Percentiles rank a stretch among this genome's conserved stretches.
Conservation (phyloP, 30 jellyfish, hydroid and myxozoan species). For the Rhopilema esculentum region DNA sequence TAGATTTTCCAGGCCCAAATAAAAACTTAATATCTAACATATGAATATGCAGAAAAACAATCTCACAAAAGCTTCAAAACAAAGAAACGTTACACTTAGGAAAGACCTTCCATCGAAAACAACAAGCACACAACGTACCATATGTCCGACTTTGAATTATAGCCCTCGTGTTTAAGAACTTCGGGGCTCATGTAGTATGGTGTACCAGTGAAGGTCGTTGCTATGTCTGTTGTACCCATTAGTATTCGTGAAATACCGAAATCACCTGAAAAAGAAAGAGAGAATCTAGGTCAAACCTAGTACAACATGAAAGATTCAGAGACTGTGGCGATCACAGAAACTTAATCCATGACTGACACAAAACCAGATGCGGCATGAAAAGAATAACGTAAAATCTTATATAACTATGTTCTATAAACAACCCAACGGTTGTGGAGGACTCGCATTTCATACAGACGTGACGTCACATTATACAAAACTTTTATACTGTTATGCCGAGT, state of each 20-base stretch:
- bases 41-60: too few relatives aligned
- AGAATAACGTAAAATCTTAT: too few relatives aligned
- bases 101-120: too few relatives aligned
- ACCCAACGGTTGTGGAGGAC: background rate
- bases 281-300: background rate
- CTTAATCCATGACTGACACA: background rate
- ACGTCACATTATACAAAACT: background rate
- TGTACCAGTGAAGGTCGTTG: constrained; percentile 97
- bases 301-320: background rate
- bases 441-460: background rate
- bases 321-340: background rate
- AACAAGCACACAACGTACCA: constrained; percentile 62
- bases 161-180: constrained; percentile 94
- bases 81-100: too few relatives aligned
- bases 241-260: constrained; percentile 91
- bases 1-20: too few relatives aligned
- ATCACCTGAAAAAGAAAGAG: constrained; percentile 71
- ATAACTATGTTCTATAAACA: too few relatives aligned
- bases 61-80: too few relatives aligned
- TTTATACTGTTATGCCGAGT: background rate
- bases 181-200: constrained; percentile 98
- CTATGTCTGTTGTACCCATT: constrained; percentile 92
- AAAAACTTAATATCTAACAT: too few relatives aligned
- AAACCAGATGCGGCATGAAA: background rate
- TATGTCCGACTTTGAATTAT: constrained; percentile 82